These are phyloP conservation scores for Rhadina sibilatrix DNA, from an alignment of 2,113 vertebrate genomes.

Conservation along the genomic window DNA sequence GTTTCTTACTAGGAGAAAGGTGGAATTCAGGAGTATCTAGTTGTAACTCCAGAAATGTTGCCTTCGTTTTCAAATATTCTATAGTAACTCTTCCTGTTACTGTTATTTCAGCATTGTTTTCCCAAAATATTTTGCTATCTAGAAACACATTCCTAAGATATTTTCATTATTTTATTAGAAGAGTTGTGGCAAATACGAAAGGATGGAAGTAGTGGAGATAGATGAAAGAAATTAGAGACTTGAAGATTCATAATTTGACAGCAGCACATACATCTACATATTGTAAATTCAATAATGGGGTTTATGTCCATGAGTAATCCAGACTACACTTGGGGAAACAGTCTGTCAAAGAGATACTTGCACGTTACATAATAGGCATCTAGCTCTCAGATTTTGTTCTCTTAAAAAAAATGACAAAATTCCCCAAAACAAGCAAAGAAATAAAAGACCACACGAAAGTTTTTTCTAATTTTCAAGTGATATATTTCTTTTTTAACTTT, in stretches of 20 bases:
- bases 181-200: not conserved
- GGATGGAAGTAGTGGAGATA: not conserved
- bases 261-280: not conserved
- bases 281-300: not conserved
- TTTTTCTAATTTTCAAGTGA: not conserved
- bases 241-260: not conserved
- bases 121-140: not conserved
- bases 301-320: not conserved
- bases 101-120: not conserved
- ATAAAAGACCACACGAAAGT: not conserved
- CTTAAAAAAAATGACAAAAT: not conserved
- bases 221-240: not conserved
- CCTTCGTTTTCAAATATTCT: not conserved
- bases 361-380: not conserved
- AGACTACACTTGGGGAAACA: not conserved
- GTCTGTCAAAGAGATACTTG: not conserved
- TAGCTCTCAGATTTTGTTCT: not conserved
- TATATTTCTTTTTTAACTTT: not conserved
- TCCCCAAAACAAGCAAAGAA: not conserved
- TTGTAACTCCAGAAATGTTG: not conserved
- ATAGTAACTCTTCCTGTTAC: not conserved
- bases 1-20: not conserved
- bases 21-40: not conserved
- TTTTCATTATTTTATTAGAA: not conserved
- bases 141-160: not conserved